phyloP scores from a whole-genome alignment of 1,140 invertebrate species.

The Drosophila tani region DNA sequence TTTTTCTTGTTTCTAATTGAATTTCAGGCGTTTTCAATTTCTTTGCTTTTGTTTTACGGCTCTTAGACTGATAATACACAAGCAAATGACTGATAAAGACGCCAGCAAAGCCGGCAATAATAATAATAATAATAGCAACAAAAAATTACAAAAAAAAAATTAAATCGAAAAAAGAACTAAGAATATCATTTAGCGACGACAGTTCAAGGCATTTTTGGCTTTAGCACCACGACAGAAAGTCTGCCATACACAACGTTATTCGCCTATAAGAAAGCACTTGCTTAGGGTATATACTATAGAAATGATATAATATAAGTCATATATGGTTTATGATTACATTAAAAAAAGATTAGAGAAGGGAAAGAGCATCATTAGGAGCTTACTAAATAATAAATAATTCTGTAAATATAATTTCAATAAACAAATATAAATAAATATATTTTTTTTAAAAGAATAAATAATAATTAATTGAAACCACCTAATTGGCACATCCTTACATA shows the following conservation, averaged over 20 bases:
- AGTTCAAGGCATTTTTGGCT: constrained; percentile 35
- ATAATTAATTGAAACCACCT: no score
- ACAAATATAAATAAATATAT: no score
- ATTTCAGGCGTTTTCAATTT: constrained; percentile 47
- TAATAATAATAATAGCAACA: constrained; percentile 20
- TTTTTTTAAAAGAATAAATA: neutral
- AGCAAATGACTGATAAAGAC: constrained; percentile 54
- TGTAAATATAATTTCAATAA: neutral
- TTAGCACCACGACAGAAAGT: constrained; percentile 39
- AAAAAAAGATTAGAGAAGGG: neutral
- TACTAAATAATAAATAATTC: neutral
- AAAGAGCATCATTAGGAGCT: neutral
- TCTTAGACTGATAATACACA: constrained; percentile 52
- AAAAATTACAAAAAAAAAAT: neutral
- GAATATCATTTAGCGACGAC: constrained; percentile 8
- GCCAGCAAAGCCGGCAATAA: constrained; percentile 49
- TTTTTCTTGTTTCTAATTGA: constrained; percentile 51
- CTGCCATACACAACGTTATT: constrained; percentile 11
- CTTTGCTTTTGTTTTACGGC: constrained; percentile 13
- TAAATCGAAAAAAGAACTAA: neutral
- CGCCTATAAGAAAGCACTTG: neutral
- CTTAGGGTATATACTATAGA: no score
- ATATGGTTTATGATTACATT: neutral
- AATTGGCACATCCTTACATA: constrained; percentile 24
- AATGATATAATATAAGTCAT: neutral